Conservation (phyloP, 2,113 vertebrate genomes). For the Egretta garzetta region DNA sequence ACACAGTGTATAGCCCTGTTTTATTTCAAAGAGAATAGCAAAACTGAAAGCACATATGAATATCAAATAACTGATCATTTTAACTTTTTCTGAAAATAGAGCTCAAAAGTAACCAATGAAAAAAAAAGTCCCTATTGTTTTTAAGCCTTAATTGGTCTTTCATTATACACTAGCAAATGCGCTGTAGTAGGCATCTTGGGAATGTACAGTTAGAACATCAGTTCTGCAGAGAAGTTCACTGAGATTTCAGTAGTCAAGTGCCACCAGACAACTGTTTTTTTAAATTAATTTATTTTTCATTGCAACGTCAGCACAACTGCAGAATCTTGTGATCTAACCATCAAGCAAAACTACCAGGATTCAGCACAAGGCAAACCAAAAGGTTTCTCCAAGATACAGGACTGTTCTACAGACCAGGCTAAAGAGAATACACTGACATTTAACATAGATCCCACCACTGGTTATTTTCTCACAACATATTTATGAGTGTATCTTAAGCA, state of each 20-base stretch:
- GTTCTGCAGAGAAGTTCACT: conserved; percentile 43
- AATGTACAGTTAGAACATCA: conserved; percentile 45
- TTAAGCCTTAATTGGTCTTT: conserved; percentile 13
- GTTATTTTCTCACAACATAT: background rate
- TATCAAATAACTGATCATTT: background rate
- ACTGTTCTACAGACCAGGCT: background rate
- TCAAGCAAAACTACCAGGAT: background rate
- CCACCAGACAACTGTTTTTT: conserved; percentile 42
- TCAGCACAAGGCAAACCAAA: background rate
- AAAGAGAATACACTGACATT: background rate
- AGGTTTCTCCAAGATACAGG: background rate
- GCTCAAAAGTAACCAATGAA: background rate
- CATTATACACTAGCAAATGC: background rate
- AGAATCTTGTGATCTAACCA: conserved; percentile 59
- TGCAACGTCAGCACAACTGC: conserved; percentile 70
- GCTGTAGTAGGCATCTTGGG: background rate
- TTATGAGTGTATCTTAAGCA: background rate
- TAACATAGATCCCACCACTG: background rate
- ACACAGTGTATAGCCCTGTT: background rate
- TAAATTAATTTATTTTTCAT: conserved; percentile 61
- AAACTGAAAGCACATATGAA: background rate
- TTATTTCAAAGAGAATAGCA: background rate
- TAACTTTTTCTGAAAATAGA: background rate
- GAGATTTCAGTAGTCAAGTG: conserved; percentile 64
- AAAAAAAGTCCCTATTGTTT: background rate